Conservation (phyloP, 2,797 vertebrate genomes). For the Esox lucius region DNA sequence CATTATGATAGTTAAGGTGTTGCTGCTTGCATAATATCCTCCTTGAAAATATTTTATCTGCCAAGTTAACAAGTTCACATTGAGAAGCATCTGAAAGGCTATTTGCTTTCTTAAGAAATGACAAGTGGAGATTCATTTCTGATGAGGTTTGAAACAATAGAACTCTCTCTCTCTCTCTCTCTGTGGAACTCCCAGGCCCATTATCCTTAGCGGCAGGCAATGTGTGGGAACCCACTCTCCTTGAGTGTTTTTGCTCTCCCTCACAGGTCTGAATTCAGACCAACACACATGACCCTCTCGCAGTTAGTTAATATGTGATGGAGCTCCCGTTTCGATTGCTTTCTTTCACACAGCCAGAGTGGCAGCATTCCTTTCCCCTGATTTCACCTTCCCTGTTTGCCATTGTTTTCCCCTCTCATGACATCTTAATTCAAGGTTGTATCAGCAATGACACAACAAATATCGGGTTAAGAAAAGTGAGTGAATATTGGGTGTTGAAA, state of each 20-base stretch:
- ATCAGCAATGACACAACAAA: slow-evolving; percentile 9
- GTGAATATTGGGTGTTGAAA: slow-evolving; percentile 5
- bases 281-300: slow-evolving; percentile 19
- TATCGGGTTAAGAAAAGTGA: slow-evolving; percentile 4
- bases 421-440: background rate
- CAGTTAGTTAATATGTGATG: slow-evolving; percentile 65
- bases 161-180: background rate
- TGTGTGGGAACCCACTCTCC: slow-evolving; percentile 57
- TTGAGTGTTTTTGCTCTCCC: slow-evolving; percentile 61
- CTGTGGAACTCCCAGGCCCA: background rate
- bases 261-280: slow-evolving; percentile 47
- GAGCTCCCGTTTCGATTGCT: slow-evolving; percentile 27
- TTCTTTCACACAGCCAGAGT: slow-evolving; percentile 25
- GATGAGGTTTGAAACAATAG: slow-evolving; percentile 2
- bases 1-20: too few species aligned
- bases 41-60: too few species aligned
- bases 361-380: slow-evolving; percentile 55
- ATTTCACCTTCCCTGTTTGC: slow-evolving; percentile 35
- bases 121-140: background rate
- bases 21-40: too few species aligned
- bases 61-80: too few species aligned
- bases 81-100: too few species aligned
- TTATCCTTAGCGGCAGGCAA: background rate
- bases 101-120: too few species aligned
- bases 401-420: background rate